Base-by-base conservation (phyloP, 2,888 invertebrate species). In the Lampropteryx suffumata region DNA sequence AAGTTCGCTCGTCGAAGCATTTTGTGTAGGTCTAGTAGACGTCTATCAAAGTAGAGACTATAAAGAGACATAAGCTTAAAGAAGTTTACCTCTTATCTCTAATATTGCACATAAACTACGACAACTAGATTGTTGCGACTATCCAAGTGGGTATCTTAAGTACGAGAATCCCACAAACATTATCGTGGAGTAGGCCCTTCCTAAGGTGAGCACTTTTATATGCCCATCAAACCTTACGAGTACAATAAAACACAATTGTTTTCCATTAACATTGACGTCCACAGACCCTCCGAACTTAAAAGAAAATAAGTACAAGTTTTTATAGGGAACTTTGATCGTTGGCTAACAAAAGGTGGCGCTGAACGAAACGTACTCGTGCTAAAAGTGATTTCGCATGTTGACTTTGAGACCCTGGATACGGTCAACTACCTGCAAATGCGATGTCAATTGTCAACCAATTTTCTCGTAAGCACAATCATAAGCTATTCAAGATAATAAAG, bases 161-260 rank as follows among this genome's bases (percentile, higher is more conserved):
- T 79, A 79, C 79, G 52, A 67, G 79, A 80, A 79, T 79, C 78
- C 77, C 76, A 67, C 74, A 72, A 75, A 79, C 83, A 82, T 86
- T 82, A 85, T 84, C 82, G 77, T 78, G 73, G 76, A 83, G 76
- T 79, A 72, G 80, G 79, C 82, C 86, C 82, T 83, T 82, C 76
- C 71, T 73, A 79, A 82, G 87, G 84, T 85, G 83, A 84, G 79
- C 80, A 79, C 82, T 87, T 88, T 88, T 85, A 86, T 87, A 78
- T 78, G 73, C 77, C 85, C 78, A 87, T 88, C 84, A 87, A 87
- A 82, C 72, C 81, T 88, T 86, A 87, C 77, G 88, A 83, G 82
- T 74, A 76, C 78, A 85, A 88, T 89, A 87, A 88, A 89, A 85
- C 89, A 88, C 84, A 82, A 89, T 88, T 87, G 89, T 86, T 86